Evolutionary conservation across 2,888 invertebrate species (phyloP), one percentile per base, ranked within the genome.

Genomic region (Parochlus steinenii): DNA sequence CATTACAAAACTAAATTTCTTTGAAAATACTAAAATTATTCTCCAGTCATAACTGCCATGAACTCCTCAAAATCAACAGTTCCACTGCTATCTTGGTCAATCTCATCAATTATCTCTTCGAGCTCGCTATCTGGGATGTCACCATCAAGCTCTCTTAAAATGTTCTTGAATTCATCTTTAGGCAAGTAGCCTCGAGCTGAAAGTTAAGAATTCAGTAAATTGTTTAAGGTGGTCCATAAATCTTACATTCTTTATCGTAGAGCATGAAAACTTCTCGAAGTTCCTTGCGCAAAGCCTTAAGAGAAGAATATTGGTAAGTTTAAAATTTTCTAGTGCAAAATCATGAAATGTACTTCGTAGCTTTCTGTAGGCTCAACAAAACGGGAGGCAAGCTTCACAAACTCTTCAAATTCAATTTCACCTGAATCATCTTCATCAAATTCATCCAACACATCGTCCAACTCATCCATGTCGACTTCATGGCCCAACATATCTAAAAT

Each of bases 11-110:
- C n/a, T n/a, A n/a, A n/a, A n/a, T n/a, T n/a, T n/a, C n/a, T n/a
- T n/a, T n/a, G n/a, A n/a, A n/a, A n/a, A n/a, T n/a, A n/a, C n/a
- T n/a, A n/a, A n/a, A n/a, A n/a, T n/a, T n/a, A n/a, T n/a, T n/a
- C n/a, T n/a, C n/a, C n/a, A n/a, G n/a, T n/a, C n/a, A n/a, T n/a
- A n/a, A n/a, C n/a, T n/a, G n/a, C n/a, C n/a, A n/a, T n/a, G n/a
- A n/a, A n/a, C n/a, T n/a, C n/a, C n/a, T 95, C 90, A 66, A 92
- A 95, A 60, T 95, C 95, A 40, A 95, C 89, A 18, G 93, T 95
- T 46, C 95, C 95, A 3, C 90, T 92, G 36, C 92, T 90, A 55
- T 93, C 93, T 46, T 87, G 74, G 46, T 59, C 58, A 55, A 93
- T 92, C 62, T 93, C 92, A 41, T 85, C 81, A 55, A 95, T 92